phyloP scores from a whole-genome alignment of 1,140 invertebrate species.

The Uloborus diversus region DNA sequence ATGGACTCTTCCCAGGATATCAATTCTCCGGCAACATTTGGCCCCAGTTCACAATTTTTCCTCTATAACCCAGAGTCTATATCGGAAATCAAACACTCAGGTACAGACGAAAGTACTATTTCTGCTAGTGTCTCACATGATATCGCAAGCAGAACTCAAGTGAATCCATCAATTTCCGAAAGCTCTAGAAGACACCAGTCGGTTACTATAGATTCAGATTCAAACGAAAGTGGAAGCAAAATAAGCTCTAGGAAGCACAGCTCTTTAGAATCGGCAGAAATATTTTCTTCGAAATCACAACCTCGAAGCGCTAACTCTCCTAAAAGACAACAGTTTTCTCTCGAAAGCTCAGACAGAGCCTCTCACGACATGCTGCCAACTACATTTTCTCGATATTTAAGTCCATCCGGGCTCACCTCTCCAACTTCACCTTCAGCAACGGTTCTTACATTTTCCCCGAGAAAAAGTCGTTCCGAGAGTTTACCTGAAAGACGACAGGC shows the following conservation, averaged over 20 bases:
- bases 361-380: neutral
- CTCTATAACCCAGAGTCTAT: neutral
- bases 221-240: neutral
- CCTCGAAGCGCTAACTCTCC: slow-evolving; percentile 10
- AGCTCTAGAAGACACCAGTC: neutral
- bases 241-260: slow-evolving; percentile 20
- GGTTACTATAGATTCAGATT: neutral
- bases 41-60: slow-evolving; percentile 11
- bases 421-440: neutral
- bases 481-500: slow-evolving; percentile 37
- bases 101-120: neutral
- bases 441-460: slow-evolving; percentile 25
- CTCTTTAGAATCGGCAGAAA: slow-evolving; percentile 43
- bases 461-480: slow-evolving; percentile 46
- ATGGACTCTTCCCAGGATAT: slow-evolving; percentile 47
- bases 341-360: neutral
- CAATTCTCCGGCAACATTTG: slow-evolving; percentile 15
- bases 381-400: neutral
- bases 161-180: neutral
- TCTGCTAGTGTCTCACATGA: neutral
- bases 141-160: neutral
- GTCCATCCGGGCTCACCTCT: neutral
- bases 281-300: slow-evolving; percentile 8
- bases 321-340: slow-evolving; percentile 26
- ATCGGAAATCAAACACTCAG: neutral